Conservation (phyloP, 2,888 invertebrate species). For the Oscheius onirici region DNA sequence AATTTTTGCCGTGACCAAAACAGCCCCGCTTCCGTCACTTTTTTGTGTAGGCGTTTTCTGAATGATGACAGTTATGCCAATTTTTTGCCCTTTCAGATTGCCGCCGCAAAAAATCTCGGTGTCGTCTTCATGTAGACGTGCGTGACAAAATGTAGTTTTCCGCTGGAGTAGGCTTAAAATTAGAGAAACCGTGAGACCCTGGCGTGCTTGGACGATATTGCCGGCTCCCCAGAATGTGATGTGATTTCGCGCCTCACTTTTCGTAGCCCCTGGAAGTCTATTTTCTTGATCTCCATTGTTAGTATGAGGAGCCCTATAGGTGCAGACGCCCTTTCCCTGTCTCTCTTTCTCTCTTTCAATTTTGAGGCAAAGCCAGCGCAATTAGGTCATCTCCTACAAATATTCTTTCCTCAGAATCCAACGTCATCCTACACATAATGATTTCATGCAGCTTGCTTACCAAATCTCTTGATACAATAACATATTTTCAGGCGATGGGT, state of each 20-base stretch:
- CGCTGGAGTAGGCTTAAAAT: constrained; percentile 27
- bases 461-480: neutral
- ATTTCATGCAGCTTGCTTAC: neutral
- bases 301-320: neutral
- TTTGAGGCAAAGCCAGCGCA: neutral
- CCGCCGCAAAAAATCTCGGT: too few species aligned
- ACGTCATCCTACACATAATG: neutral
- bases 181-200: constrained; percentile 16
- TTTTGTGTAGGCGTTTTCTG: too few species aligned
- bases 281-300: neutral
- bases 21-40: too few species aligned
- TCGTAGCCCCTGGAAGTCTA: neutral
- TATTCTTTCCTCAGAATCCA: neutral
- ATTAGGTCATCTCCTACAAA: too few species aligned
- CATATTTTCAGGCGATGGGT: constrained; percentile 20
- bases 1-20: too few species aligned
- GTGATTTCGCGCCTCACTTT: neutral
- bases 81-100: too few species aligned
- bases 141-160: constrained; percentile 29
- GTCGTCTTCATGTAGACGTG: neutral
- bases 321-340: neutral
- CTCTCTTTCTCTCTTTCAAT: neutral
- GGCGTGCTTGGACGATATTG: constrained; percentile 18
- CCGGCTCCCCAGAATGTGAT: constrained; percentile 3
- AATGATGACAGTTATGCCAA: too few species aligned